These are phyloP conservation scores for Xestia ashworthii DNA, from an alignment of 2,888 invertebrate genomes.

Conservation along the genomic window DNA sequence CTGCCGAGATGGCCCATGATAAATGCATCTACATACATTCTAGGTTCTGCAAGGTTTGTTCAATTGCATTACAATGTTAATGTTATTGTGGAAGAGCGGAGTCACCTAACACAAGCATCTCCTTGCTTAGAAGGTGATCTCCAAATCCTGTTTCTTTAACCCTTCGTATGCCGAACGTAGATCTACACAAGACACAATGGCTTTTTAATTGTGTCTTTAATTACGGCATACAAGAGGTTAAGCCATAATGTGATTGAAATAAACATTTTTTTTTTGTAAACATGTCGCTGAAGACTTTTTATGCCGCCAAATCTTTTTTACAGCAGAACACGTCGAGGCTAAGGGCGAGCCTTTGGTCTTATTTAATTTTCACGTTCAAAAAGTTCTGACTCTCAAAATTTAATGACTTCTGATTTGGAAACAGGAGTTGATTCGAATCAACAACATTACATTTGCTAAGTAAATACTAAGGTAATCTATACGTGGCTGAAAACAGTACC, in stretches of 20 bases:
- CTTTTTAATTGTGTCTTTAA: too few relatives aligned
- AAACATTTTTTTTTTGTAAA: too few relatives aligned
- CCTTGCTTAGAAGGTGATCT: too few relatives aligned
- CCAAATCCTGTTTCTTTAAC: too few relatives aligned
- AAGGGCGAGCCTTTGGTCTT: not conserved
- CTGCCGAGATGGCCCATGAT: conserved; percentile 19
- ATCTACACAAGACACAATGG: too few relatives aligned
- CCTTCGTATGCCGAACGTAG: too few relatives aligned
- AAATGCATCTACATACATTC: conserved; percentile 10
- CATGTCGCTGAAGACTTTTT: not conserved
- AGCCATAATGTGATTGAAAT: too few relatives aligned
- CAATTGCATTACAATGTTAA: too few relatives aligned
- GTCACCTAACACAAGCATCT: too few relatives aligned
- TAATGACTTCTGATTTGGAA: not conserved
- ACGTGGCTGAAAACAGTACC: not conserved
- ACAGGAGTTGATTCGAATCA: not conserved
- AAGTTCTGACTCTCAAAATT: not conserved
- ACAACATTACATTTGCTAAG: not conserved
- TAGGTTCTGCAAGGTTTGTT: not conserved
- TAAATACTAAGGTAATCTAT: not conserved
- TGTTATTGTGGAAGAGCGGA: too few relatives aligned
- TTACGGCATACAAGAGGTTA: too few relatives aligned
- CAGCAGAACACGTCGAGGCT: not conserved
- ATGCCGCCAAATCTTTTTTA: not conserved
- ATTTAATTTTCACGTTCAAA: not conserved